phyloP scores from a whole-genome alignment of 2,113 vertebrate species.

The Nothoprocta perdicaria region DNA sequence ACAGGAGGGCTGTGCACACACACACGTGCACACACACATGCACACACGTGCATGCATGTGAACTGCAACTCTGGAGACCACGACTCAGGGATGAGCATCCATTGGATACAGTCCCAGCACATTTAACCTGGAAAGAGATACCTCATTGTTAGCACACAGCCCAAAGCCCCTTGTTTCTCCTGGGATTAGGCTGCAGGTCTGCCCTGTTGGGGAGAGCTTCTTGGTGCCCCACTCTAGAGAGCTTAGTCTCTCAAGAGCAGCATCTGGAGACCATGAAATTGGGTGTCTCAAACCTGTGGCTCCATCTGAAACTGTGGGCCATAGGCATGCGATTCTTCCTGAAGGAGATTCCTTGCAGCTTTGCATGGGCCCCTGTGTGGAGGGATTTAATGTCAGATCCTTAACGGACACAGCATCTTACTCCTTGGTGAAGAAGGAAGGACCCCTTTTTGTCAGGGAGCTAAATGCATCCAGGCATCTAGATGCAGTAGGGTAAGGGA shows the following conservation, averaged over 20 bases:
- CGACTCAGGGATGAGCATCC: neutral
- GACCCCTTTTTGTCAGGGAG: neutral
- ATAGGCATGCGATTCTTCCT: fast-evolving
- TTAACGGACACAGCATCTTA: neutral
- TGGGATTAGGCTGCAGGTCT: neutral
- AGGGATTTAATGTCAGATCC: neutral
- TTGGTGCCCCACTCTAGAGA: neutral
- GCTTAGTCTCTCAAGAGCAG: neutral
- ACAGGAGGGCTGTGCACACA: slow-evolving; percentile 43
- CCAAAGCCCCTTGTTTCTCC: fast-evolving
- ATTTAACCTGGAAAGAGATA: neutral
- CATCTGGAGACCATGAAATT: fast-evolving
- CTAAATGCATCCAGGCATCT: neutral
- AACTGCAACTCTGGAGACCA: fast-evolving
- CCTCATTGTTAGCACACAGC: neutral
- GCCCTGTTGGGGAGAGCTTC: neutral
- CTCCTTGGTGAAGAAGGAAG: fast-evolving
- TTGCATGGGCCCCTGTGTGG: fast-evolving
- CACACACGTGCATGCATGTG: neutral
- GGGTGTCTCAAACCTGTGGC: neutral
- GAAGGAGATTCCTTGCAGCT: neutral
- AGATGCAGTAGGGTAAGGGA: neutral
- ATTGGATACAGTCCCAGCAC: fast-evolving
- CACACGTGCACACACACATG: fast-evolving
- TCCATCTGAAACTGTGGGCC: neutral